Base-by-base conservation (phyloP, 2,888 invertebrate genomes). In the Pammene fasciana region DNA sequence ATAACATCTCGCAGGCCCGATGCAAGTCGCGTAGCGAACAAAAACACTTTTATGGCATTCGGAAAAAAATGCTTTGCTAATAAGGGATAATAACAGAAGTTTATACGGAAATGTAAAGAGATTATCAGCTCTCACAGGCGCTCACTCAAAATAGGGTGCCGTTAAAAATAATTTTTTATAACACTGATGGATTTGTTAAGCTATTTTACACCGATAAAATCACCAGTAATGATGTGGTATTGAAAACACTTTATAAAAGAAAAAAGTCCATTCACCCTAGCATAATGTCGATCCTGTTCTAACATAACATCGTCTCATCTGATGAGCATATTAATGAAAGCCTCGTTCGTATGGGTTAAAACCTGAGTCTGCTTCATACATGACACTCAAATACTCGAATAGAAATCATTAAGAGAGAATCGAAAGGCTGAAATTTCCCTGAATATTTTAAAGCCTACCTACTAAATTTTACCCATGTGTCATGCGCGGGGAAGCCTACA, bases 1-100 rank as follows among this genome's bases (percentile, higher is more conserved):
- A 92, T 92, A 92, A 88, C 83, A 92, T 90, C 91, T 87, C 84
- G 81, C 81, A 85, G 83, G 83, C 87, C 82, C 83, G 82, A 88
- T 87, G 86, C 82, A 77, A 74, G 79, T 77, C 82, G 81, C 84
- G 82, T 85, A 83, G 79, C 77, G 85, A 84, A 88, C 87, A 87
- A 87, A 83, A 85, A 80, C 79, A 86, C 86, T 88, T 86, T 87
- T 86, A 87, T 88, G 80, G 77, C 78, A 80, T 75, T 74, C 78
- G 74, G 82, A 87, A 86, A 86, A 87, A 85, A 82, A 78, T 78
- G 76, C 78, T 72, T 75, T 74, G 79, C 83, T 86, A 87, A 87
- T 86, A 88, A 86, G 86, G 87, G 88, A 89, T 89, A 88, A 86
- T 82, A 78, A 75, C 75, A 77, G 78, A 80, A 82, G 86, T 85